Evolutionary conservation across 2,113 vertebrate genomes (phyloP).

Genomic region (Lates calcarifer): DNA sequence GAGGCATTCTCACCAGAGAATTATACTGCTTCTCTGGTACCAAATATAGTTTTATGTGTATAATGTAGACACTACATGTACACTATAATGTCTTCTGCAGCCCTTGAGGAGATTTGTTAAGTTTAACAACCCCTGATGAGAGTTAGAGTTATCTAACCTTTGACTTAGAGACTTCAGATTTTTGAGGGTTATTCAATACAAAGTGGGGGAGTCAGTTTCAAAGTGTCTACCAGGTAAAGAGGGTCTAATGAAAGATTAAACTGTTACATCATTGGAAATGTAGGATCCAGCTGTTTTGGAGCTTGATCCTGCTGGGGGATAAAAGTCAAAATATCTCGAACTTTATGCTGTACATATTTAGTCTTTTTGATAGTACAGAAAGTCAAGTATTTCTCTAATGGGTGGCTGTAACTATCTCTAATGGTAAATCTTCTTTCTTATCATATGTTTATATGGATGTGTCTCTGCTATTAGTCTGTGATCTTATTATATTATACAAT

Average conservation of each 20-base stretch:
- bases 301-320: neutral
- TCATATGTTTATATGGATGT: neutral
- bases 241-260: neutral
- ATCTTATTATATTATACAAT: neutral
- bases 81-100: neutral
- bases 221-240: neutral
- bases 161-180: no score
- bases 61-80: neutral
- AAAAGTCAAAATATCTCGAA: neutral
- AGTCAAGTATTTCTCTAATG: no score
- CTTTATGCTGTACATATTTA: neutral
- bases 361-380: no score
- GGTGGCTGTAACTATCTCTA: neutral
- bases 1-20: neutral
- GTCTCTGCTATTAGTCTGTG: neutral
- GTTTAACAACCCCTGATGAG: neutral
- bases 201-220: neutral
- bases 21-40: neutral
- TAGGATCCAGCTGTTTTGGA: neutral
- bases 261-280: no score
- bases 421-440: neutral
- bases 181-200: neutral
- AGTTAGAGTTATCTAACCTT: neutral
- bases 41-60: neutral
- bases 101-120: neutral